These are phyloP conservation scores for Chrysocyon brachyurus DNA, from an alignment of 2,797 vertebrate genomes.

Conservation along the genomic window DNA sequence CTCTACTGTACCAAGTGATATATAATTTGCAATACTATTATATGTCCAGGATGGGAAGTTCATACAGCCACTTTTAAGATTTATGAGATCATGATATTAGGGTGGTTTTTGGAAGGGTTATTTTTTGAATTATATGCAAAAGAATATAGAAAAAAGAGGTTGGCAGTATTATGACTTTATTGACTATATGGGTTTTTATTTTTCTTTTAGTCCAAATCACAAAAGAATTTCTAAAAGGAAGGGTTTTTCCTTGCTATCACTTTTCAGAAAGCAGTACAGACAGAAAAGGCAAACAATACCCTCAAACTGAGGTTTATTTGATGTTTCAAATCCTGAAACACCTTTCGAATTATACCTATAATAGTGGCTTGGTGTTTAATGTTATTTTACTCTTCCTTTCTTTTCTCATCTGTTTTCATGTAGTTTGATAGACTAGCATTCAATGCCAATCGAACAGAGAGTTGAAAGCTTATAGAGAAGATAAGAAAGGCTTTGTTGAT, in stretches of 20 bases:
- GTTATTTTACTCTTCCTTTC: constrained; percentile 58
- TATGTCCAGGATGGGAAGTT: background rate
- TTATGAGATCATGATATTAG: background rate
- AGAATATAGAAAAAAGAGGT: background rate
- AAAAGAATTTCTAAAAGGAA: constrained; percentile 36
- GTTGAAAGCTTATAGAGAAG: constrained; percentile 47
- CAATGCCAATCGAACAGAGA: constrained; percentile 60
- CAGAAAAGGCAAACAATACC: constrained; percentile 52
- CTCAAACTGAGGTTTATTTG: constrained; percentile 66
- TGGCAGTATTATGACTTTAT: background rate
- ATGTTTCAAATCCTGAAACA: constrained; percentile 54
- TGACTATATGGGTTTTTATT: background rate
- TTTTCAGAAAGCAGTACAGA: constrained; percentile 41
- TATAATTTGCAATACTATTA: background rate
- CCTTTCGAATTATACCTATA: constrained; percentile 71
- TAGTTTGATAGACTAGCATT: constrained; percentile 52
- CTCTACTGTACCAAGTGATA: background rate
- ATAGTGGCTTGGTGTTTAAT: constrained; percentile 55
- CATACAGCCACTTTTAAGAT: constrained; percentile 17
- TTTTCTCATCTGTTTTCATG: constrained; percentile 65
- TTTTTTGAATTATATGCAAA: constrained; percentile 38
- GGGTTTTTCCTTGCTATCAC: background rate
- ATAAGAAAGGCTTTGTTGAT: constrained; percentile 55
- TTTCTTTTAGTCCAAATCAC: constrained; percentile 62
- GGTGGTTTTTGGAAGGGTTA: background rate